These are phyloP conservation scores for Eriocheir sinensis DNA, from an alignment of 1,140 invertebrate species.

Conservation along the genomic window DNA sequence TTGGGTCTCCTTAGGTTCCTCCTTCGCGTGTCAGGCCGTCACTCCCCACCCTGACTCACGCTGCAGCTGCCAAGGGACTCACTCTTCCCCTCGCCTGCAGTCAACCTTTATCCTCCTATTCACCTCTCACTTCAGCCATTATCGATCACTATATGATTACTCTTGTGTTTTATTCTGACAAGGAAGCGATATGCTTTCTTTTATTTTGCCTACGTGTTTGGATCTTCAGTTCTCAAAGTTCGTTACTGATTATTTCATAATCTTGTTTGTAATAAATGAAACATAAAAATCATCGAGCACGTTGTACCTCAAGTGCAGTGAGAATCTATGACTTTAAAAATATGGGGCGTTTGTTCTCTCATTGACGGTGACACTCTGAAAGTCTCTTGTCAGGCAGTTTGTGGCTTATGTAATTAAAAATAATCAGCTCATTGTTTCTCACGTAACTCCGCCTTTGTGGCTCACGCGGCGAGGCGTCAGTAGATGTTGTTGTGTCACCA, in stretches of 20 bases:
- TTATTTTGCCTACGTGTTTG: too few species aligned
- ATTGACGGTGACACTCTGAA: not conserved
- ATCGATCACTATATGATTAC: not conserved
- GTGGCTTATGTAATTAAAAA: not conserved
- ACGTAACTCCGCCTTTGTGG: not conserved
- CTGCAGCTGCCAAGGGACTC: slow-evolving; percentile 4
- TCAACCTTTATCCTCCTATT: not conserved
- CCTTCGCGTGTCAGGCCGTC: not conserved
- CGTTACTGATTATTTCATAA: too few species aligned
- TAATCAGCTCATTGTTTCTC: slow-evolving; percentile 10
- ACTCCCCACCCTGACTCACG: slow-evolving; percentile 15
- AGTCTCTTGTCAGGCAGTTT: not conserved
- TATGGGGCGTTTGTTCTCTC: not conserved
- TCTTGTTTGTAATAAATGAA: too few species aligned
- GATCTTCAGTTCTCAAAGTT: too few species aligned
- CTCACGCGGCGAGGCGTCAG: not conserved
- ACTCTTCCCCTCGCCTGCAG: slow-evolving; percentile 19
- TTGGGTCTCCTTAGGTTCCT: slow-evolving; percentile 20
- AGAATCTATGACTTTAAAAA: not conserved
- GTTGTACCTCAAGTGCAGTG: not conserved
- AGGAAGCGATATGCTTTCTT: too few species aligned
- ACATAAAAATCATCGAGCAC: too few species aligned
- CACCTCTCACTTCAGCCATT: slow-evolving; percentile 1
- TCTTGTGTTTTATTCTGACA: not conserved
- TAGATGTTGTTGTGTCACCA: not conserved